Evolutionary conservation across 2,888 invertebrate genomes (phyloP).

Genomic region (Leucophenga maculata): DNA sequence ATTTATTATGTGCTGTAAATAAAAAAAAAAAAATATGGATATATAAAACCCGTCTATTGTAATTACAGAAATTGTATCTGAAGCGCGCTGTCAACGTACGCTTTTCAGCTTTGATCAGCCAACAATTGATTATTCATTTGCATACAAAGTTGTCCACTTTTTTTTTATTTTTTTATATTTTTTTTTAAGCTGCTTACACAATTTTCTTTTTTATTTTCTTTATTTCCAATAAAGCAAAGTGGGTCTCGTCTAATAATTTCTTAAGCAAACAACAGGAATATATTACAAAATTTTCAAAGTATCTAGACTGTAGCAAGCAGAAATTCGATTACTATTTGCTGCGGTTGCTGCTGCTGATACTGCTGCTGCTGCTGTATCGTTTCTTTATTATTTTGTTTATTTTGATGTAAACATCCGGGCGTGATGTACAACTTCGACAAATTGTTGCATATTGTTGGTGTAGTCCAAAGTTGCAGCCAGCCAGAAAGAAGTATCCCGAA

Average conservation of each 20-base stretch:
- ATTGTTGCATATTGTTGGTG: slow-evolving; percentile 60
- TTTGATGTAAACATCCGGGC: slow-evolving; percentile 65
- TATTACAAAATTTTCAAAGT: slow-evolving; percentile 4
- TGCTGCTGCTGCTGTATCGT: slow-evolving; percentile 13
- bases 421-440: slow-evolving; percentile 43
- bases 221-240: background rate
- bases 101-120: slow-evolving; percentile 58
- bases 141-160: slow-evolving; percentile 34
- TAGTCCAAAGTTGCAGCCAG: too few relatives aligned
- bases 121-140: slow-evolving; percentile 33
- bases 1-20: slow-evolving; percentile 16
- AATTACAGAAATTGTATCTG: slow-evolving; percentile 3
- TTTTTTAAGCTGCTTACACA: slow-evolving; percentile 18
- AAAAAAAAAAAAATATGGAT: background rate
- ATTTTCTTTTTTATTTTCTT: slow-evolving; percentile 8
- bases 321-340: too few relatives aligned
- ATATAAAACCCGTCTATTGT: background rate
- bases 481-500: too few relatives aligned
- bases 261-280: slow-evolving; percentile 15
- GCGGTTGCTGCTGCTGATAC: too few relatives aligned
- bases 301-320: too few relatives aligned
- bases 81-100: slow-evolving; percentile 15
- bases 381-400: slow-evolving; percentile 51
- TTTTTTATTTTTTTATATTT: slow-evolving; percentile 40
- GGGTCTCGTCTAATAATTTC: slow-evolving; percentile 25